phyloP scores from a whole-genome alignment of 2,888 invertebrate species.

The Lasioglossum zephyrum region DNA sequence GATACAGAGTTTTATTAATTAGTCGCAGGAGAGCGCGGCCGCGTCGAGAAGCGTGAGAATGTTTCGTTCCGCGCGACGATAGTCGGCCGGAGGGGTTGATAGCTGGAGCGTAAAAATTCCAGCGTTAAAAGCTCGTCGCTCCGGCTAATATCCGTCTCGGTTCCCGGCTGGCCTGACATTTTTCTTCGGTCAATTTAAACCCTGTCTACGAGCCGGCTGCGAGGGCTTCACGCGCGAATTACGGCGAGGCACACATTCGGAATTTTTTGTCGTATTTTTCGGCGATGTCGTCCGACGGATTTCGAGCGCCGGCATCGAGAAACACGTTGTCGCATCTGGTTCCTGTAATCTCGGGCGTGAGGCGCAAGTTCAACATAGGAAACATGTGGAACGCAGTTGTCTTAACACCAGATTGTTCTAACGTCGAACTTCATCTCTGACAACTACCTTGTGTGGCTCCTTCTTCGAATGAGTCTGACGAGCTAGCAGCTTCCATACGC shows the following conservation, averaged over 20 bases:
- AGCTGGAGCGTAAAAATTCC: constrained; percentile 40
- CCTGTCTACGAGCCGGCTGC: constrained; percentile 55
- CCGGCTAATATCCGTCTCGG: constrained; percentile 54
- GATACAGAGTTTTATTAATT: constrained; percentile 32
- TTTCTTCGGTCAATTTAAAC: constrained; percentile 73
- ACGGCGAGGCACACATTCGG: constrained; percentile 34
- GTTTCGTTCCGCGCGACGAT: not conserved
- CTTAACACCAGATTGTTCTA: not conserved
- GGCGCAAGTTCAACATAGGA: not conserved
- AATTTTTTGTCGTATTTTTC: constrained; percentile 14
- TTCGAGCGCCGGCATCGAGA: not conserved
- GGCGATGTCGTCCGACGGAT: not conserved
- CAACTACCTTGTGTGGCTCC: not conserved
- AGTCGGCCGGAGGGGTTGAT: not conserved
- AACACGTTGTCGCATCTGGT: not conserved
- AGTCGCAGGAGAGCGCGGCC: not conserved
- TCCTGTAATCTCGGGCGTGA: not conserved
- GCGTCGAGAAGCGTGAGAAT: not conserved
- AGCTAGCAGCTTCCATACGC: not conserved
- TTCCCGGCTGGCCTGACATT: constrained; percentile 44
- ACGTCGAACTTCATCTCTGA: not conserved
- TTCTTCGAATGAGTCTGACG: too few relatives aligned
- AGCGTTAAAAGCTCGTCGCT: constrained; percentile 57
- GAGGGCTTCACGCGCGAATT: constrained; percentile 52
- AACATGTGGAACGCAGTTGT: constrained; percentile 4